Evolutionary conservation across 2,113 vertebrate genomes (phyloP).

Genomic region (Mastomys natalensis): DNA sequence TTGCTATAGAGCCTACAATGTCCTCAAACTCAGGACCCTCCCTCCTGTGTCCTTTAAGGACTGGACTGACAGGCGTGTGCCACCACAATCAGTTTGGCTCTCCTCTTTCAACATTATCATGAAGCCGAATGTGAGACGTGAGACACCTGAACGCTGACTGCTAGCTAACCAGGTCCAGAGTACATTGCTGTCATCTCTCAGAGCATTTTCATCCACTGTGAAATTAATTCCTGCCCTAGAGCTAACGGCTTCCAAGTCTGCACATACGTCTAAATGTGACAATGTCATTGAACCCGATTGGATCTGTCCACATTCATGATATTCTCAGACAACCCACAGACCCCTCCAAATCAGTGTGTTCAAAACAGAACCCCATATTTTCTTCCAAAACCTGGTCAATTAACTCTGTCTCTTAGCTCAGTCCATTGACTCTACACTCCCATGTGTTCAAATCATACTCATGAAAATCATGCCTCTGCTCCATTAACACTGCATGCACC

Average conservation of each 20-base stretch:
- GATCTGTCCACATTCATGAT: not conserved
- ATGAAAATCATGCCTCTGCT: not conserved
- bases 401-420: not conserved
- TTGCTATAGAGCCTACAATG: not conserved
- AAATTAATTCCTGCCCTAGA: not conserved
- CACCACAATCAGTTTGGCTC: not conserved
- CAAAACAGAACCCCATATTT: not conserved
- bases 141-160: not conserved
- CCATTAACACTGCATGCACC: not conserved
- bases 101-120: not conserved
- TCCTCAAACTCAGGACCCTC: no score
- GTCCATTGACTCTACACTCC: not conserved
- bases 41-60: no score
- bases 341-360: not conserved
- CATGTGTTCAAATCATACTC: not conserved
- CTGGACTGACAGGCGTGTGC: not conserved
- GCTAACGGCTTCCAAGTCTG: not conserved
- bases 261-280: not conserved
- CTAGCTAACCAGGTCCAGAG: not conserved
- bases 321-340: not conserved
- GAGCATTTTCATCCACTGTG: not conserved
- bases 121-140: not conserved
- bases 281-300: not conserved
- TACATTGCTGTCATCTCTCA: not conserved
- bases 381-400: not conserved